Evolutionary conservation across 2,888 invertebrate species (phyloP), one percentile per base, ranked within the genome.

Genomic region (Acanthococcus lagerstroemiae): DNA sequence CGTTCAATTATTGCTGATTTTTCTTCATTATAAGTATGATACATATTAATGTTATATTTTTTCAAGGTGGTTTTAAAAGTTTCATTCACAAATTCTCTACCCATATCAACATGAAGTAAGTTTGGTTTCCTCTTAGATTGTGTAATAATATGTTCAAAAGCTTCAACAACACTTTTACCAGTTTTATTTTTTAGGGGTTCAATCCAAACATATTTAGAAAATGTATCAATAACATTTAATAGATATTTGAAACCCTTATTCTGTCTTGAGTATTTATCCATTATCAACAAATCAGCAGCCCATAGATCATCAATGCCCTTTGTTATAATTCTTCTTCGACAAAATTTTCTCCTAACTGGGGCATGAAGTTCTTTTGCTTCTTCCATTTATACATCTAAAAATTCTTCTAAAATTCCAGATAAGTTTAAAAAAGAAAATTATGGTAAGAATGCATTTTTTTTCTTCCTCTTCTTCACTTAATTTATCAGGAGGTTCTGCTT

Each of bases 151-250:
- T 69, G 55, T 15, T 66, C 44, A 66, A 72, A 72, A 1, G 65
- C 71, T 24, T 60, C 25, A 21, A 67, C 52, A 3, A 71, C 69
- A 2, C 25, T 55, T 19, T 5, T 22, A 0, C 67, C 63, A 1
- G 68, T 67, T 66, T 72, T 73, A 56, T 70, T 67, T 9, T 56
- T 67, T n/a, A 73, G 26, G 1, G 71, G 61, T 56, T 71, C 67
- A 5, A 71, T 67, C 69, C 70, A 72, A 1, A 69, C 70, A 24
- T 68, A 70, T 66, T 71, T 71, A 25, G 69, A 71, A 7, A 70
- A 68, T 4, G 70, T 68, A n/a, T 72, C 70, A 21, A 72, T 69
- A n/a, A 70, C 69, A 9, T 67, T 66, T 27, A 72, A 54, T 5
- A 70, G 55, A 56, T 69, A 71, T 7, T 63, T 54, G 7, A 22